Evolutionary conservation across 2,888 invertebrate genomes (phyloP).

Genomic region (Phalangium opilio): DNA sequence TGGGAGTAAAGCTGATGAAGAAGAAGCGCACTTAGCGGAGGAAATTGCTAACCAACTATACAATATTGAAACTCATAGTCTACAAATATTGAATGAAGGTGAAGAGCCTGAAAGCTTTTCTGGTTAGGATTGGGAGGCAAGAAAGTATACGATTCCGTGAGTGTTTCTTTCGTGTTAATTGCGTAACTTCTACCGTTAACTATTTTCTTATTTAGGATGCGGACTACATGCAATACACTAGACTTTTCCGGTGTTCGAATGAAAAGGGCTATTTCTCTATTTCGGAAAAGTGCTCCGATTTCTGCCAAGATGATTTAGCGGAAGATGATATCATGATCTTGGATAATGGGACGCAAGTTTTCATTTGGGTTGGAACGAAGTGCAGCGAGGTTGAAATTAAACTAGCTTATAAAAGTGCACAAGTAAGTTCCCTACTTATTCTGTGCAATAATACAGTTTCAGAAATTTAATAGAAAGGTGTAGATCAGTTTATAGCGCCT

Average conservation of each 20-base stretch:
- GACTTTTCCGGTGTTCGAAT: conserved; percentile 95
- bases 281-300: conserved; percentile 96
- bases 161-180: conserved; percentile 22
- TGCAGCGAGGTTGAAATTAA: conserved; percentile 99
- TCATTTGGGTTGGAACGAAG: conserved; percentile 89
- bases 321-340: conserved; percentile 99
- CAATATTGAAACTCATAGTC: conserved; percentile 49
- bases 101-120: conserved; percentile 95
- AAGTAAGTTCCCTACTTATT: conserved; percentile 42
- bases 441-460: too few relatives aligned
- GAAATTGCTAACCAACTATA: conserved; percentile 89
- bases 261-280: conserved; percentile 98
- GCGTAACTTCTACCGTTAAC: not conserved
- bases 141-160: conserved; percentile 61
- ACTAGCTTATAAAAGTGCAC: conserved; percentile 93
- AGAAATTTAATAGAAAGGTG: too few relatives aligned
- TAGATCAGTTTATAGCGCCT: too few relatives aligned
- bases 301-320: conserved; percentile 95
- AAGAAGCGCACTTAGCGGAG: conserved; percentile 69
- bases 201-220: conserved; percentile 41
- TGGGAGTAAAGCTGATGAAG: conserved; percentile 64
- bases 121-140: conserved; percentile 90
- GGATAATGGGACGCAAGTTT: conserved; percentile 95
- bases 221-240: conserved; percentile 77
- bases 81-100: conserved; percentile 70